phyloP scores from a whole-genome alignment of 2,888 invertebrate species.

The Chrysodeixis includens region DNA sequence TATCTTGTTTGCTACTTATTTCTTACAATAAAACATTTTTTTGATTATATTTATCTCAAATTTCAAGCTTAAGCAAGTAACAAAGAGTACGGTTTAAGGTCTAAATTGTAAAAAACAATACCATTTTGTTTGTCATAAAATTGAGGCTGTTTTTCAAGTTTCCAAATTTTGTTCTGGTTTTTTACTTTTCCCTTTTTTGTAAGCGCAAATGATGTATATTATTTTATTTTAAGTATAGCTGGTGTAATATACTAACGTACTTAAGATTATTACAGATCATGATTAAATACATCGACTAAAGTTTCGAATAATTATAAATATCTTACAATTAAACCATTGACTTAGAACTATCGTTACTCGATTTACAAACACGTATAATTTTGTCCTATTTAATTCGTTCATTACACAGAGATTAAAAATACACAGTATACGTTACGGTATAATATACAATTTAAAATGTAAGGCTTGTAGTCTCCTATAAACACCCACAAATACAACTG shows the following conservation, averaged over 20 bases:
- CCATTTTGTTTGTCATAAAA: too few species aligned
- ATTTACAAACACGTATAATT: slow-evolving; percentile 29
- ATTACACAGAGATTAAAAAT: slow-evolving; percentile 52
- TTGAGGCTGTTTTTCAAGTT: too few species aligned
- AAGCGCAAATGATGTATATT: too few species aligned
- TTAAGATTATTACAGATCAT: too few species aligned
- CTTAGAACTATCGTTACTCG: slow-evolving; percentile 13
- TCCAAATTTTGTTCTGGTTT: too few species aligned
- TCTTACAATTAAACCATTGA: slow-evolving; percentile 2
- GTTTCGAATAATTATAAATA: not conserved
- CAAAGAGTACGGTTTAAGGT: not conserved
- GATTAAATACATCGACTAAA: not conserved
- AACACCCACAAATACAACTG: too few species aligned
- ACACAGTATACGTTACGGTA: slow-evolving; percentile 50
- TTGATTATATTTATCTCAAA: slow-evolving; percentile 33
- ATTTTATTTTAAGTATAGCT: too few species aligned
- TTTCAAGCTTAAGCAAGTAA: slow-evolving; percentile 20
- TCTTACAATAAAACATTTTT: slow-evolving; percentile 48
- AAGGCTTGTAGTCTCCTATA: too few species aligned
- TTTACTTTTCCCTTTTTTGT: too few species aligned
- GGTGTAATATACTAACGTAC: not conserved
- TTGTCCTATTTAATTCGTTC: slow-evolving; percentile 40
- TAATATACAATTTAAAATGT: slow-evolving; percentile 40
- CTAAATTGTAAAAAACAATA: too few species aligned
- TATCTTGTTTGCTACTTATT: slow-evolving; percentile 71